Evolutionary conservation across 2,888 invertebrate species (phyloP), one percentile per base, ranked within the genome.

Genomic region (Ecliptopera silaceata): DNA sequence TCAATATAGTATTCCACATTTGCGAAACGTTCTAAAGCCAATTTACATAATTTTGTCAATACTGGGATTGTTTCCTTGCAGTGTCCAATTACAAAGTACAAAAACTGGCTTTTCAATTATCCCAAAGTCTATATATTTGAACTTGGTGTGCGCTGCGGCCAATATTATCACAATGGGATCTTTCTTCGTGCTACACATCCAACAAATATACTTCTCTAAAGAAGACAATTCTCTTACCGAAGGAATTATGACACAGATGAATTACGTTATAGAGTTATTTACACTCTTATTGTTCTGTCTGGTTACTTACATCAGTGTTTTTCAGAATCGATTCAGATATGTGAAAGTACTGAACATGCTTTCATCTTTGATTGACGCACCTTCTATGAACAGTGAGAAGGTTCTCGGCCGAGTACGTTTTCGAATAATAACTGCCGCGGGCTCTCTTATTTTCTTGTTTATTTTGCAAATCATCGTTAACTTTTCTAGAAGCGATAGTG

Each of bases 191-290:
- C 26, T 84, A 4, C 87, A 88, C 52, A 54, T 83, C 5, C 69
- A 68, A 22, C 64, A 79, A 3, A 67, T 87, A 10, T 66, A 75
- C 20, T 56, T 65, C 3, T 61, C 69, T 1, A 63, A 69, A 1
- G 77, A 79, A 10, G 66, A 70, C 31, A 74, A 66, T 31, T 58
- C 70, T 2, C 69, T 82, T 59, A 80, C 75, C 0, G 74, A 80
- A 18, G 79, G 70, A 15, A 50, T 81, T 0, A 65, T 82, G 59
- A 83, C 86, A 4, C 72, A 84, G 69, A 67, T 83, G 42, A 89
- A 90, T 62, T 88, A 88, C 41, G 66, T 83, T 1, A 43, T 82
- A 2, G 88, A 90, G 63, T 44, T 86, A 2, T 56, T 75, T 6
- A 61, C 56, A 15, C 61, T 82, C 0, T 51, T 73, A 0, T 11